A percentile compares a stretch with the other conserved stretches of the same genome.
phyloP scores from a whole-genome alignment of 2,888 invertebrate genomes.

The Beris chalybata region DNA sequence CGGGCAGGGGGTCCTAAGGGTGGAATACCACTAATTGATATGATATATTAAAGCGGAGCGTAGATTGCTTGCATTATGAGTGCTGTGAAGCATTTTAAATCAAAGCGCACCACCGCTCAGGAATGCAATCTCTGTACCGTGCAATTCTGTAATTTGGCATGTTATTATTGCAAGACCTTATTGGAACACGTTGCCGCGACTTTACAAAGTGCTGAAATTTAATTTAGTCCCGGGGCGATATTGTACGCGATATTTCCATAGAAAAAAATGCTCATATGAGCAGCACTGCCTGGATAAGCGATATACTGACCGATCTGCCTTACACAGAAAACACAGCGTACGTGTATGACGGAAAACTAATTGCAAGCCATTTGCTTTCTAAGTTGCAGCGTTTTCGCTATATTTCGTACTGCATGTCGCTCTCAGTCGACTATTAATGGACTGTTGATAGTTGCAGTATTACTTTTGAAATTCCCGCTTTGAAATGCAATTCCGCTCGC shows the following conservation, averaged over 20 bases:
- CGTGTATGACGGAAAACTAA: constrained; percentile 16
- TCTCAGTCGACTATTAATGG: too few species aligned
- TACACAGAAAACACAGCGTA: too few species aligned
- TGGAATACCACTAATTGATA: not conserved
- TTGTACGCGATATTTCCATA: not conserved
- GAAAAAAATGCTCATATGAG: not conserved
- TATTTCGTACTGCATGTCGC: too few species aligned
- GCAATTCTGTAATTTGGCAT: constrained; percentile 14
- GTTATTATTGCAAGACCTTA: constrained; percentile 3
- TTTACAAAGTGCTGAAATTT: constrained; percentile 43
- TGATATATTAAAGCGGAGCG: constrained; percentile 7
- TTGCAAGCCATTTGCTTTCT: constrained; percentile 9
- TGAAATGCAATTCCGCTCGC: too few species aligned
- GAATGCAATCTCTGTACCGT: not conserved
- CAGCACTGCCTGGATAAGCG: too few species aligned
- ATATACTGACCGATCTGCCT: not conserved
- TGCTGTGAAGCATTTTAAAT: not conserved
- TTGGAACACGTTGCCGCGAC: constrained; percentile 24
- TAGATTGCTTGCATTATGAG: too few species aligned
- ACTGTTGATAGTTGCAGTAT: too few species aligned
- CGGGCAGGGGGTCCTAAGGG: not conserved
- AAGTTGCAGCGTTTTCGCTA: too few species aligned
- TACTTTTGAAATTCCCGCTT: too few species aligned
- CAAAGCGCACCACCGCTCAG: constrained; percentile 11
- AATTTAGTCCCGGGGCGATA: constrained; percentile 38